Base-by-base conservation (phyloP, 2,797 vertebrate genomes). In the Chaetodon trifasciatus region DNA sequence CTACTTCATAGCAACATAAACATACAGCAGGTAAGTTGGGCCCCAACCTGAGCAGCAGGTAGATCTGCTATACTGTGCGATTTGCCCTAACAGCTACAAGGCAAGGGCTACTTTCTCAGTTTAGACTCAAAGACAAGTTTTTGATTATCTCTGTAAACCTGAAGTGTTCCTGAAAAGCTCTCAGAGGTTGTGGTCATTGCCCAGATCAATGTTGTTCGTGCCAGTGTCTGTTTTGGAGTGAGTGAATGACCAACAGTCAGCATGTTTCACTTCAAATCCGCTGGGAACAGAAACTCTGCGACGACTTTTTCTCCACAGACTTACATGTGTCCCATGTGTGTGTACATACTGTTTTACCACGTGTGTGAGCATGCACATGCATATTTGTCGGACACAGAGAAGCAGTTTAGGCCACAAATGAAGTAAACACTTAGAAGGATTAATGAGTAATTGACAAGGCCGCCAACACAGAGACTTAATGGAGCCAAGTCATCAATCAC, bases 401-500 rank as follows among this genome's bases (percentile, higher is more conserved):
- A 70, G 44, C 70, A n/a, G 63, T 85, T 83, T 24, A 52, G 61
- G 23, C 19, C 47, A 23, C 46, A 74, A 81, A 82, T 77, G 68
- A 88, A 81, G 82, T 87, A 90, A 91, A 92, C 86, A 90, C 79
- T 84, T 70, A 70, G 76, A 79, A 32, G 84, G 91, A 93, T 92
- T 93, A 91, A 91, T 89, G 85, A 86, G 81, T 87, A 88, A 92
- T 86, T 87, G 82, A 90, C 89, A 89, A 76, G 52, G 16, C 77
- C 6, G 71, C 88, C 90, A 87, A 89, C 86, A 86, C 70, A 58
- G 72, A 85, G 88, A 82, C 68, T 88, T 93, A 91, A 91, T 88
- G 84, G 82, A 93, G 71, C 69, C 63, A 55, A 86, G 81, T 85
- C 91, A 91, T 91, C 89, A 91, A 90, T 92, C 90, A 89, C 84